Percentiles rank a stretch among this genome's conserved stretches.
phyloP scores from a whole-genome alignment of 1,140 invertebrate species.

The Drosophila parvula region DNA sequence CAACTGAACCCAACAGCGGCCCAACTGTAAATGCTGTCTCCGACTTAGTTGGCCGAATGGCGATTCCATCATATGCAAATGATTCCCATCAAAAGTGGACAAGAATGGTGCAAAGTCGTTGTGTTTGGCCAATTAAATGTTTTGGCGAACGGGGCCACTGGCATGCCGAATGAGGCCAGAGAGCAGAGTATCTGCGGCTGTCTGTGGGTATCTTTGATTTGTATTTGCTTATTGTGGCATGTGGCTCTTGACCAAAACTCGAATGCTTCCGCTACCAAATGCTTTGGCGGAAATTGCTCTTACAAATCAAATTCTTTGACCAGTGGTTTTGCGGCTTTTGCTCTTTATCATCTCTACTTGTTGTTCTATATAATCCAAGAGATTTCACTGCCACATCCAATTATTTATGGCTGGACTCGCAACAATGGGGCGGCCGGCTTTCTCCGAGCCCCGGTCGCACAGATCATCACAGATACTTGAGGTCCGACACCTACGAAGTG shows the following conservation, averaged over 20 bases:
- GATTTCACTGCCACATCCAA: conserved; percentile 34
- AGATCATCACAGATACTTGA: conserved; percentile 33
- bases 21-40: conserved; percentile 8
- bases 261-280: conserved; percentile 43
- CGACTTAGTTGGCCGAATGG: not conserved
- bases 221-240: conserved; percentile 30
- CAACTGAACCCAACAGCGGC: not conserved
- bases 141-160: conserved; percentile 27
- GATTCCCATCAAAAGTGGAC: conserved; percentile 33
- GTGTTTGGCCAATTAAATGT: conserved; percentile 37
- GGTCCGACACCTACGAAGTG: conserved; percentile 38
- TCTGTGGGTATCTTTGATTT: conserved; percentile 24
- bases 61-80: conserved; percentile 37
- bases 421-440: conserved; percentile 33
- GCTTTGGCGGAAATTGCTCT: conserved; percentile 46
- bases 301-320: conserved; percentile 38
- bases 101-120: conserved; percentile 16
- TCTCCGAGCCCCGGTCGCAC: conserved; percentile 15
- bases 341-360: conserved; percentile 9
- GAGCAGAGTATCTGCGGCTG: conserved; percentile 6
- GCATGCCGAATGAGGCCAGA: conserved; percentile 16
- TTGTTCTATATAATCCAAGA: conserved; percentile 24
- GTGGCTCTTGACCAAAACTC: conserved; percentile 28
- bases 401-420: conserved; percentile 18
- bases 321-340: conserved; percentile 29